A percentile compares a stretch with the other conserved stretches of the same genome.
These are phyloP conservation scores for Rhinoderma darwinii DNA, from an alignment of 2,113 vertebrate species.

Conservation along the genomic window DNA sequence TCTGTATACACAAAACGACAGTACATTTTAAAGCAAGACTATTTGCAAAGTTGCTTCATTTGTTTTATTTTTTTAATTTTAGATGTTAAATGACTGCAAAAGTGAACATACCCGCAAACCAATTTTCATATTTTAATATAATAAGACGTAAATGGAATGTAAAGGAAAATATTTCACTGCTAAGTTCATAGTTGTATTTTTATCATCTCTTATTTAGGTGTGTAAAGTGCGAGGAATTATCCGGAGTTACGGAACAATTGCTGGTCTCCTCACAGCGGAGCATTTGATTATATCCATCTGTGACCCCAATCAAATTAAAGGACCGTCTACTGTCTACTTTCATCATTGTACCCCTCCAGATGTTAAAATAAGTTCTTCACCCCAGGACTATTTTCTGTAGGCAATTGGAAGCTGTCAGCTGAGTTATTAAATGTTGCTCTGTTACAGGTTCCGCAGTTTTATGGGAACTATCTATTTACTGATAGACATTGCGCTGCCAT, in stretches of 20 bases:
- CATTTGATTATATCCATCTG: slow-evolving; percentile 36
- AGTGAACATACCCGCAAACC: neutral
- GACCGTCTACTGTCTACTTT: slow-evolving; percentile 57
- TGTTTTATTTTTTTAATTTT: no score
- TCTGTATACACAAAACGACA: no score
- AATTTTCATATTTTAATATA: no score
- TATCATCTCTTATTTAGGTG: slow-evolving; percentile 24
- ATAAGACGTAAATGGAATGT: no score
- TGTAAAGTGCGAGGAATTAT: slow-evolving; percentile 13
- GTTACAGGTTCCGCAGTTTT: slow-evolving; percentile 34
- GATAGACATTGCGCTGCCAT: neutral
- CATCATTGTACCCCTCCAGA: slow-evolving; percentile 62
- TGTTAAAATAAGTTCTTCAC: slow-evolving; percentile 24
- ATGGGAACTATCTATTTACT: slow-evolving; percentile 1
- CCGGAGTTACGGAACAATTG: neutral
- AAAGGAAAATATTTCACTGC: neutral
- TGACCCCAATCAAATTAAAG: slow-evolving; percentile 58
- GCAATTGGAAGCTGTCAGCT: slow-evolving; percentile 44
- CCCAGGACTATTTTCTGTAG: slow-evolving; percentile 45
- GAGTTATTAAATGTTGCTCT: slow-evolving; percentile 22
- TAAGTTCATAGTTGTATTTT: neutral
- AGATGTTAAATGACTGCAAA: no score
- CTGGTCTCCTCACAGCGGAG: slow-evolving; percentile 4
- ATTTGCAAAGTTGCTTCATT: no score
- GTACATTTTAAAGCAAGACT: no score